These are phyloP conservation scores for Ormyrus labotus DNA, from an alignment of 2,888 invertebrate genomes.

Conservation along the genomic window DNA sequence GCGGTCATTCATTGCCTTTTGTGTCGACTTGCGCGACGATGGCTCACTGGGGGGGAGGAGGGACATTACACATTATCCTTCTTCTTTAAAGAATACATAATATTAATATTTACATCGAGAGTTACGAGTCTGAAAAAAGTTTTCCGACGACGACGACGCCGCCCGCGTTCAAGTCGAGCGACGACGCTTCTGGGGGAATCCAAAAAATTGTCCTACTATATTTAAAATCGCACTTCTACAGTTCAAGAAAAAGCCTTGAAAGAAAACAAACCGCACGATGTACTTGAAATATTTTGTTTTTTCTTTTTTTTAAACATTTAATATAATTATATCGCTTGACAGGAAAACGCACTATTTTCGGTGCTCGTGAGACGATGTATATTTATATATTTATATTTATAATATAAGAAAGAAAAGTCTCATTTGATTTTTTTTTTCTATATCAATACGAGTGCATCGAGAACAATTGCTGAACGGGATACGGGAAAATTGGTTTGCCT, in stretches of 20 bases:
- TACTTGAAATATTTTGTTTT: slow-evolving; percentile 14
- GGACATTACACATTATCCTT: slow-evolving; percentile 35
- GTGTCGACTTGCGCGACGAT: too few species aligned
- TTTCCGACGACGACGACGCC: slow-evolving; percentile 66
- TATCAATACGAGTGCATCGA: slow-evolving; percentile 55
- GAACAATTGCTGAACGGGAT: slow-evolving; percentile 58
- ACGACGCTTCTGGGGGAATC: slow-evolving; percentile 33
- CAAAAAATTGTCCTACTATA: slow-evolving; percentile 52
- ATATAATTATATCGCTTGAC: slow-evolving; percentile 52
- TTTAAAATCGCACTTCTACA: slow-evolving; percentile 44
- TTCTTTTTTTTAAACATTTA: slow-evolving; percentile 21
- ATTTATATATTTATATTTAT: slow-evolving; percentile 11
- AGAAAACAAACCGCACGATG: slow-evolving; percentile 50
- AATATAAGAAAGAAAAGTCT: slow-evolving; percentile 26
- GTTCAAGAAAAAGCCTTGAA: slow-evolving; percentile 39
- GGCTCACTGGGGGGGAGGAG: slow-evolving; percentile 13
- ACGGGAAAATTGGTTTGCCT: slow-evolving; percentile 35
- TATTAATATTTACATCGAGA: slow-evolving; percentile 75
- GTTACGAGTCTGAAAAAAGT: slow-evolving; percentile 66
- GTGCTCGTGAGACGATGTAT: slow-evolving; percentile 47
- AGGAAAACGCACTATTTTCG: slow-evolving; percentile 43
- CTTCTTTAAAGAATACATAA: slow-evolving; percentile 66
- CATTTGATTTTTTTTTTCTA: slow-evolving; percentile 42
- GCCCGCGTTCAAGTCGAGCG: slow-evolving; percentile 21
- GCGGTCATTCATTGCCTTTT: slow-evolving; percentile 19